Conservation (phyloP, 1,140 invertebrate genomes). For the Mactra quadrangularis region DNA sequence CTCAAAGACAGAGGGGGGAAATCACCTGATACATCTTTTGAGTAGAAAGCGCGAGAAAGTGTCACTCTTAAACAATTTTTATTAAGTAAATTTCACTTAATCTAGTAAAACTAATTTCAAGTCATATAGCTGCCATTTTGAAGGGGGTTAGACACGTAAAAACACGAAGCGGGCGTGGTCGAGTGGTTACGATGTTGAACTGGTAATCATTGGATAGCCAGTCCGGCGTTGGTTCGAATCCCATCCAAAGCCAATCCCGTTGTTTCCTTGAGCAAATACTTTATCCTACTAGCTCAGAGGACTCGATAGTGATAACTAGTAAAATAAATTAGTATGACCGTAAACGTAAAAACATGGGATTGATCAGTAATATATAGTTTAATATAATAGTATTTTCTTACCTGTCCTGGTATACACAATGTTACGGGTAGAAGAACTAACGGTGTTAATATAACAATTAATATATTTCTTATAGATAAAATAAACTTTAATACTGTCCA, state of each 20-base stretch:
- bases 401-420: conserved; percentile 10
- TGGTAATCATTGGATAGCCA: too few relatives aligned
- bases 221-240: too few relatives aligned
- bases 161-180: too few relatives aligned
- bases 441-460: conserved; percentile 9
- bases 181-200: too few relatives aligned
- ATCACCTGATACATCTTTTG: too few relatives aligned
- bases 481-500: neutral
- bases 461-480: conserved; percentile 2
- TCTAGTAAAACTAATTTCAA: neutral
- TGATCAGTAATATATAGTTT: neutral
- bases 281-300: neutral
- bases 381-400: neutral
- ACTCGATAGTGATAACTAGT: neutral
- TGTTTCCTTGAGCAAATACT: too few relatives aligned
- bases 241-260: too few relatives aligned
- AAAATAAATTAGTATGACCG: neutral
- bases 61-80: too few relatives aligned
- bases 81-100: too few relatives aligned
- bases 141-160: neutral
- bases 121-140: neutral
- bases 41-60: too few relatives aligned
- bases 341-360: neutral
- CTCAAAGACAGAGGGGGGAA: too few relatives aligned
- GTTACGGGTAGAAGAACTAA: neutral